Evolutionary conservation across 2,797 vertebrate species (phyloP).

Genomic region (Epinephelus awoara): DNA sequence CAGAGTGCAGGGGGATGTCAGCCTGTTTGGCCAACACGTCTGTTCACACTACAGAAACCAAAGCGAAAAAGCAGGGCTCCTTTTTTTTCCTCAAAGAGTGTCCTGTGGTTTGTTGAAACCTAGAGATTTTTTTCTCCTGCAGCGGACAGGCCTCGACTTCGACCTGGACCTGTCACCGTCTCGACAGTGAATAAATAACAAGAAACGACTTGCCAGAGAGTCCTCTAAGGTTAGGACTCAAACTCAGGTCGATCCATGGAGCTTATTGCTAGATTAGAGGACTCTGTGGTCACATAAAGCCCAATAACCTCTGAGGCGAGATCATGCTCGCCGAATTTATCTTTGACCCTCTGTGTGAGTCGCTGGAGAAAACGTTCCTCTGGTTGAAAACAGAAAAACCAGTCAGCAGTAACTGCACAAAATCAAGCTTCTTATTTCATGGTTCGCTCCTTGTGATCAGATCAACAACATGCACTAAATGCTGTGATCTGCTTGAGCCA

Average conservation of each 20-base stretch:
- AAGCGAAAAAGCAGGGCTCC: constrained; percentile 35
- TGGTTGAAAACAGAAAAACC: constrained; percentile 20
- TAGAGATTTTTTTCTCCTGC: constrained; percentile 41
- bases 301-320: constrained; percentile 57
- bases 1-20: constrained; percentile 61
- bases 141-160: constrained; percentile 33
- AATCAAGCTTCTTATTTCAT: constrained; percentile 19
- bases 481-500: constrained; percentile 2
- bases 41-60: constrained; percentile 43
- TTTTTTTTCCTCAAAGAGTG: constrained; percentile 35
- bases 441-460: constrained; percentile 10
- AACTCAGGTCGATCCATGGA: constrained; percentile 55
- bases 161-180: constrained; percentile 52
- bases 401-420: neutral
- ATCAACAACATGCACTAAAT: constrained; percentile 37
- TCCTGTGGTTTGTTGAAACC: constrained; percentile 52
- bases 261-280: constrained; percentile 64
- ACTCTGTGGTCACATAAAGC: constrained; percentile 63
- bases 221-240: constrained; percentile 58
- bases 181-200: constrained; percentile 63
- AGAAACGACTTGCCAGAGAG: constrained; percentile 43
- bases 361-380: constrained; percentile 39
- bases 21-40: constrained; percentile 51
- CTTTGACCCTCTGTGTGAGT: constrained; percentile 53
- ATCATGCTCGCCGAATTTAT: constrained; percentile 55